Conservation (phyloP, 2,113 vertebrate genomes). For the Mastomys coucha region DNA sequence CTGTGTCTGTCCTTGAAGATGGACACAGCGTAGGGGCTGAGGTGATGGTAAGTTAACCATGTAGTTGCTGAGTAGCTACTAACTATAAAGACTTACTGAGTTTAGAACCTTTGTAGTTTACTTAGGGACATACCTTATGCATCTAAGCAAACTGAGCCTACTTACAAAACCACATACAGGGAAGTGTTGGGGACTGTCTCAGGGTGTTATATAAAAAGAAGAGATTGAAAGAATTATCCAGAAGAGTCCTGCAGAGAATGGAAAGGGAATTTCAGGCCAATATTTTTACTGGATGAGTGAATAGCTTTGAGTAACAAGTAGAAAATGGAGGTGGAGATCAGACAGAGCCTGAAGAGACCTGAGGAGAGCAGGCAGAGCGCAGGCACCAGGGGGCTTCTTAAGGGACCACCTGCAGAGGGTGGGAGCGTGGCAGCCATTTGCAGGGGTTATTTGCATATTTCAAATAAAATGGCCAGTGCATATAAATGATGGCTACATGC, state of each 20-base stretch:
- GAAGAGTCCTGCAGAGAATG: not conserved
- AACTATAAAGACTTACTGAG: not conserved
- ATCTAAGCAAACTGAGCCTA: not conserved
- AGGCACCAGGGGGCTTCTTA: not conserved
- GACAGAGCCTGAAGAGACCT: not conserved
- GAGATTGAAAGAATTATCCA: not conserved
- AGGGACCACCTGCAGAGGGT: not conserved
- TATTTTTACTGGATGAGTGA: fast-evolving
- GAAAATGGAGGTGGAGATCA: not conserved
- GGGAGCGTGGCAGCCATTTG: not conserved
- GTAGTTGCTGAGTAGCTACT: not conserved
- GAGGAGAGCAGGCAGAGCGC: not conserved
- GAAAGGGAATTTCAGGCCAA: not conserved
- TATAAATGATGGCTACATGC: not conserved
- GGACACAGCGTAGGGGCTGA: not conserved
- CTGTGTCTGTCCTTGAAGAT: not conserved
- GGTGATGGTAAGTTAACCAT: not conserved
- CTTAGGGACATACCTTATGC: not conserved
- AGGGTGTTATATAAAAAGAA: not conserved
- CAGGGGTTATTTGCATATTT: not conserved
- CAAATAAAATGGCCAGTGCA: not conserved
- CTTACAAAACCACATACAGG: conserved; percentile 3
- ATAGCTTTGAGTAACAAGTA: not conserved
- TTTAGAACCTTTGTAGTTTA: not conserved
- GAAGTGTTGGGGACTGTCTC: not conserved